phyloP scores from a whole-genome alignment of 30 jellyfish, hydroid and myxozoan genomes.

The Aurelia aurita region DNA sequence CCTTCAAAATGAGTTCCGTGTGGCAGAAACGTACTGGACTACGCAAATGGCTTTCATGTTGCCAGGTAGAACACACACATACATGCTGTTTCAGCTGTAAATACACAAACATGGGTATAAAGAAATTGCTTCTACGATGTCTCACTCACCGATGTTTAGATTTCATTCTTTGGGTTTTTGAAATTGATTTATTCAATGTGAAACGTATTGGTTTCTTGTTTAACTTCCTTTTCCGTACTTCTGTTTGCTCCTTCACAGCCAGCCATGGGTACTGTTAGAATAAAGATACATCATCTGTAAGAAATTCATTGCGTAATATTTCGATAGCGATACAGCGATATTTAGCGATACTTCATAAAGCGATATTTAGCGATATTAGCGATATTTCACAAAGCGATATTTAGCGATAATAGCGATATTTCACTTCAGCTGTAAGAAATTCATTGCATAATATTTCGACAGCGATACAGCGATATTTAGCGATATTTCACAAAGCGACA shows the following conservation, averaged over 20 bases:
- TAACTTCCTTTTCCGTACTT: background rate
- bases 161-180: conserved; percentile 8
- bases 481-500: background rate
- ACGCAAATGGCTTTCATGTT: no score
- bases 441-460: background rate
- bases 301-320: background rate
- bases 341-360: background rate
- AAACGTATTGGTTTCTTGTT: conserved; percentile 36
- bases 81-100: no score
- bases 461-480: background rate
- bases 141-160: background rate
- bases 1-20: no score
- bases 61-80: no score
- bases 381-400: background rate
- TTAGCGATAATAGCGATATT: background rate
- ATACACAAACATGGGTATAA: background rate
- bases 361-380: background rate
- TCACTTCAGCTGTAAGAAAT: no score
- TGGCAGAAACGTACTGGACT: no score
- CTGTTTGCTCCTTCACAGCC: conserved; percentile 8
- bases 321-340: background rate
- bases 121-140: background rate
- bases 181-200: conserved; percentile 27
- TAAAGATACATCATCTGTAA: background rate
- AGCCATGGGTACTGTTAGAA: conserved; percentile 51